Evolutionary conservation across 1,140 invertebrate species (phyloP).

Genomic region (Lepidurus couesii): DNA sequence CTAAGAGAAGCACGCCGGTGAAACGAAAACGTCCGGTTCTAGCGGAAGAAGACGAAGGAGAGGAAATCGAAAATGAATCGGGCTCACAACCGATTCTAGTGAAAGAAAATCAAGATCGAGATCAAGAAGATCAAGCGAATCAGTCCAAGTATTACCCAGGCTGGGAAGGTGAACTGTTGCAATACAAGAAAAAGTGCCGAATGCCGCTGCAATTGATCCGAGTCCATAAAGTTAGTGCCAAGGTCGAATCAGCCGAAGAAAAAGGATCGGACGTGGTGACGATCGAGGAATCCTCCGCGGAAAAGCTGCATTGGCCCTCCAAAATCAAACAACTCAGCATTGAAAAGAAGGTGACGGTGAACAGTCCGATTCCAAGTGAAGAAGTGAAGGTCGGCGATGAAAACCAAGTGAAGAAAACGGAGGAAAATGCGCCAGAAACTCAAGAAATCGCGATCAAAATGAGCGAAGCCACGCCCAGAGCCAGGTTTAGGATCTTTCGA

Average conservation of each 20-base stretch:
- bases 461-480: slow-evolving; percentile 51
- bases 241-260: slow-evolving; percentile 18
- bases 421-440: not conserved
- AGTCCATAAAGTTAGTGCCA: slow-evolving; percentile 46
- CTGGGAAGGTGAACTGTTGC: slow-evolving; percentile 73
- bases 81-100: not conserved
- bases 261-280: slow-evolving; percentile 37
- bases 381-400: not conserved
- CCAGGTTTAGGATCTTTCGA: slow-evolving; percentile 52
- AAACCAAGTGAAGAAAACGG: not conserved
- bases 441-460: slow-evolving; percentile 47
- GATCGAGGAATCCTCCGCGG: not conserved
- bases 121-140: slow-evolving; percentile 40
- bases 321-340: too few relatives aligned
- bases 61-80: not conserved
- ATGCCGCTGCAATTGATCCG: slow-evolving; percentile 71
- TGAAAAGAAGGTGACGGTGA: not conserved
- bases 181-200: slow-evolving; percentile 68
- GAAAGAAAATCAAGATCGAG: not conserved
- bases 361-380: not conserved
- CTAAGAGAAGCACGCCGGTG: not conserved
- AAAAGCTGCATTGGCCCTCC: too few relatives aligned
- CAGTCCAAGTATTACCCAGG: slow-evolving; percentile 66
- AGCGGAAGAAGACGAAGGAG: not conserved
- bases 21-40: not conserved